phyloP scores from a whole-genome alignment of 2,888 invertebrate genomes.

The Chrysotoxum bicinctum region DNA sequence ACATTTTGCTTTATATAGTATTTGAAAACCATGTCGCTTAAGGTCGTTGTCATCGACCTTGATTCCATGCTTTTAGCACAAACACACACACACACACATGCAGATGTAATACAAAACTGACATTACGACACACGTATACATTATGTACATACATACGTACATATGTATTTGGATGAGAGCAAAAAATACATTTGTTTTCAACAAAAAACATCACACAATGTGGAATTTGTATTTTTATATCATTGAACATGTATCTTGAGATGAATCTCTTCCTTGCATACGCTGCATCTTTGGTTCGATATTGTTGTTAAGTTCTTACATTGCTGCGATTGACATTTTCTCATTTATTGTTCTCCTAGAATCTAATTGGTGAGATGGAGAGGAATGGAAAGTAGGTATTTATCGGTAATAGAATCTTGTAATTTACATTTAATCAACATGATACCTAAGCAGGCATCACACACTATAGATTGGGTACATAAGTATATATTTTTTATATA shows the following conservation, averaged over 20 bases:
- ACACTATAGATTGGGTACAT: too few species aligned
- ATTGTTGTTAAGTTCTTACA: constrained; percentile 13
- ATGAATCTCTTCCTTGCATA: constrained; percentile 11
- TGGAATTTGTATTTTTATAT: constrained; percentile 32
- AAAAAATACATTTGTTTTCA: constrained; percentile 20
- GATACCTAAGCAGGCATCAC: too few species aligned
- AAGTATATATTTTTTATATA: background rate
- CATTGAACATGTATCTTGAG: constrained; percentile 6
- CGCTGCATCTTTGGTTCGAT: constrained; percentile 40
- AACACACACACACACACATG: constrained; percentile 19
- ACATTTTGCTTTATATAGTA: constrained; percentile 37
- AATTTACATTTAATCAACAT: background rate
- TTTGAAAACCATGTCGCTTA: constrained; percentile 64
- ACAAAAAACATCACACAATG: constrained; percentile 44
- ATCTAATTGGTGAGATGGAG: constrained; percentile 8
- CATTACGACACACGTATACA: background rate
- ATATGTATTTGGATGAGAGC: background rate
- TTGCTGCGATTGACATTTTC: constrained; percentile 34
- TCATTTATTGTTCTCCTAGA: background rate
- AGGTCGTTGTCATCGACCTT: constrained; percentile 73
- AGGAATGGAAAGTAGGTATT: constrained; percentile 10
- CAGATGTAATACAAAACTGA: background rate
- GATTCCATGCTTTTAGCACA: constrained; percentile 60
- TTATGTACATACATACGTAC: background rate
- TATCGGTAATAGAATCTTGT: constrained; percentile 38